Base-by-base conservation (phyloP, 92 coral and sea anemone genomes). In the Blastomussa wellsi region DNA sequence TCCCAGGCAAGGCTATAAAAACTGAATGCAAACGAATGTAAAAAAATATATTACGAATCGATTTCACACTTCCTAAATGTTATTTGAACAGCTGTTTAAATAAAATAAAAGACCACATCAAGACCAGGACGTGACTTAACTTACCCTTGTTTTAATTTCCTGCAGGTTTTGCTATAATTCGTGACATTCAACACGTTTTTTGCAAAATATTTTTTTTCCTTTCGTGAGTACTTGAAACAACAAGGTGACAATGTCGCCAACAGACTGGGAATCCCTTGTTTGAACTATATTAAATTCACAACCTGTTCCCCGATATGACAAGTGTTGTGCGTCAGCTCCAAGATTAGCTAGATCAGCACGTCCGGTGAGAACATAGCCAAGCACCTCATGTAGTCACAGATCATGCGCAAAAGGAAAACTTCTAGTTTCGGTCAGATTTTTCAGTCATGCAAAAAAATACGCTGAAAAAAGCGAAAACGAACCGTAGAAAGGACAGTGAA, bases 151-250 rank as follows among this genome's bases (percentile, higher is more conserved):
- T 62, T n/a, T 59, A 69, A 69, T 33, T 0, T 10, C 75, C 19
- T 22, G 47, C 22, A 68, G n/a, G 44, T 36, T 35, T 38, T 19
- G 0, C 75, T 1, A 35, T 8, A 62, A 62, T 26, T 62, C 86
- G 55, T 82, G 86, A 59, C 15, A 36, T 32, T 72, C 53, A 38
- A 12, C 86, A 82, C 86, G 78, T 36, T 24, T 47, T 32, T 5
- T 13, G 15, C 49, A 35, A 33, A 13, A 66, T 69, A 41, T 6
- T n/a, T 60, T 65, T 1, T 20, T 31, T 66, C 37, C 2, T 20
- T 41, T 42, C 60, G 75, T 80, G 44, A n/a, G 26, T 7, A 36
- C 62, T 72, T 15, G n/a, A n/a, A 67, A 53, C 41, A 37, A 22
- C 19, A 28, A 44, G 5, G 4, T n/a, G 37, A 12, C 5, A 19